Evolutionary conservation across 2,888 invertebrate species (phyloP).

Genomic region (Pyrocoelia pectoralis): DNA sequence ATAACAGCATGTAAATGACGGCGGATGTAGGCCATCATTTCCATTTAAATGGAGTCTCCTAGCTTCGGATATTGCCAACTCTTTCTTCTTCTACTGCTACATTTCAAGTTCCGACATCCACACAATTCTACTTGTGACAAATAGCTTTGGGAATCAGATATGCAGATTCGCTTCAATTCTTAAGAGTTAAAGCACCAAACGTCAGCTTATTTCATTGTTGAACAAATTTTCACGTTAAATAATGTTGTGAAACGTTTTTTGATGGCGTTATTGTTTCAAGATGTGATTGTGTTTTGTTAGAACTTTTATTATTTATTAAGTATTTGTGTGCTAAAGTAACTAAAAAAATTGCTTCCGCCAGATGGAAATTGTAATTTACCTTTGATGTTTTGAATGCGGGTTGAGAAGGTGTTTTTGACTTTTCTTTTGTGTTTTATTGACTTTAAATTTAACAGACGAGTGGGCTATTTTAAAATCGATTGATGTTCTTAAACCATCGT

Average conservation of each 20-base stretch:
- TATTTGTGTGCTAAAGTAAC: no score
- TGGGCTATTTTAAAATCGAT: no score
- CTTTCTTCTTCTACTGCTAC: slow-evolving; percentile 50
- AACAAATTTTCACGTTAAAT: slow-evolving; percentile 27
- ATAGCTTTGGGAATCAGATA: slow-evolving; percentile 49
- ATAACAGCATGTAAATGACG: slow-evolving; percentile 52
- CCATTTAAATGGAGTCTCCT: slow-evolving; percentile 55
- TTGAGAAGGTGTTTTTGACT: no score
- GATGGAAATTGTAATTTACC: no score
- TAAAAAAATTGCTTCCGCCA: no score
- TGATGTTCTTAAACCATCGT: no score
- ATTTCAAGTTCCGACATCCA: slow-evolving; percentile 51
- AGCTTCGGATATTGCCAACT: slow-evolving; percentile 51
- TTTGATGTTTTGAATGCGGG: no score
- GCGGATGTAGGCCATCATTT: slow-evolving; percentile 53
- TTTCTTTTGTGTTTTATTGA: no score
- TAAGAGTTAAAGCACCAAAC: slow-evolving; percentile 33
- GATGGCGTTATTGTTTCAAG: slow-evolving; percentile 15
- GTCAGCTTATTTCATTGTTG: slow-evolving; percentile 34
- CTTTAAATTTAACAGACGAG: no score
- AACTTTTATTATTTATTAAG: no score
- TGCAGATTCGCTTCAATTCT: slow-evolving; percentile 46
- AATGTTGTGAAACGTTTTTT: slow-evolving; percentile 26
- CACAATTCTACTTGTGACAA: slow-evolving; percentile 52
- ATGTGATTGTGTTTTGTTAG: no score